These are phyloP conservation scores for Cyphomyrus plagiostoma DNA, from an alignment of 2,113 vertebrate genomes.

Conservation along the genomic window DNA sequence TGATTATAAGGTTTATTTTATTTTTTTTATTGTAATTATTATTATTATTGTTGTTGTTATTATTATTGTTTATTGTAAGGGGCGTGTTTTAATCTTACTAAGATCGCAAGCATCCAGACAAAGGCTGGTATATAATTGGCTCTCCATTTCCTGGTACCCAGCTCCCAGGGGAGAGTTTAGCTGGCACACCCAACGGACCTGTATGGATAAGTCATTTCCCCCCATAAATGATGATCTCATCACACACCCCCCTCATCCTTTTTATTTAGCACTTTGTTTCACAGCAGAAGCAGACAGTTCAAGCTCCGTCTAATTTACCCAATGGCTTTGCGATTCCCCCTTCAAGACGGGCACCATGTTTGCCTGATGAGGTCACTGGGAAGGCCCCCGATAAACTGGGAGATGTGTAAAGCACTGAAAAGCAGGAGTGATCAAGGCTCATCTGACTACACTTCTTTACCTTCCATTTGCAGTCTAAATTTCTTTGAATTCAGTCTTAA, in stretches of 20 bases:
- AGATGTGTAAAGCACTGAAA: constrained; percentile 28
- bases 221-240: constrained; percentile 39
- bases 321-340: constrained; percentile 62
- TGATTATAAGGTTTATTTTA: background rate
- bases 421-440: background rate
- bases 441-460: background rate
- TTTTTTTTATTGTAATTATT: background rate
- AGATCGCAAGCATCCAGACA: constrained; percentile 42
- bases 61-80: background rate
- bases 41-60: background rate
- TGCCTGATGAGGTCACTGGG: constrained; percentile 64
- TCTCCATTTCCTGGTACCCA: constrained; percentile 46
- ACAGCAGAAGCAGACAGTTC: constrained; percentile 46
- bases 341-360: constrained; percentile 58
- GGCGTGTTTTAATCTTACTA: constrained; percentile 36
- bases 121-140: constrained; percentile 56
- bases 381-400: constrained; percentile 51
- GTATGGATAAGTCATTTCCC: constrained; percentile 34
- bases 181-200: constrained; percentile 18
- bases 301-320: constrained; percentile 58
- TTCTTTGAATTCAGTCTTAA: background rate
- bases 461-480: background rate
- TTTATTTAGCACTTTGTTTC: constrained; percentile 37
- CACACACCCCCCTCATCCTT: background rate
- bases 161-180: constrained; percentile 41